Conservation (phyloP, 2,113 vertebrate species). For the Panurus biarmicus region DNA sequence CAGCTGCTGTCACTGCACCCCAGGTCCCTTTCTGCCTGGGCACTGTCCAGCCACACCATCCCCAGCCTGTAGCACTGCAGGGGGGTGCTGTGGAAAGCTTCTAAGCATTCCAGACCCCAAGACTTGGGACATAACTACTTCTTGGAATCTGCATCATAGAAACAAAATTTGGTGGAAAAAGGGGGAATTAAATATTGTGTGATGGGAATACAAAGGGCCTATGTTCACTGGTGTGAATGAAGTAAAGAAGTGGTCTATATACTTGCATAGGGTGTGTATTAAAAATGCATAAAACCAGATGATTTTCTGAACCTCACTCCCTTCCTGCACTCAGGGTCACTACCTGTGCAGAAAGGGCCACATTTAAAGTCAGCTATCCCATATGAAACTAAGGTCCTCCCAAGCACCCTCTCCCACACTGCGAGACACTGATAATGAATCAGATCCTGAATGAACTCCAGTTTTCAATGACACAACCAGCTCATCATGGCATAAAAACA, state of each 20-base stretch:
- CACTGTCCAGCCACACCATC: background rate
- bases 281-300: background rate
- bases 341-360: background rate
- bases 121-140: background rate
- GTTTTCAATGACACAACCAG: background rate
- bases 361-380: background rate
- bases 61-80: too few relatives aligned
- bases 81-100: background rate
- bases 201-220: background rate
- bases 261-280: background rate
- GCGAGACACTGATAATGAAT: background rate
- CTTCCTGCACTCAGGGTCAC: background rate
- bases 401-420: background rate
- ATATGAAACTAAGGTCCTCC: background rate
- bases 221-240: background rate
- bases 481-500: background rate
- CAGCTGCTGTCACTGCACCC: rapidly evolving
- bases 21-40: background rate
- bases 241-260: background rate
- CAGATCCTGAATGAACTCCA: background rate
- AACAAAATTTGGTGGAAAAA: background rate
- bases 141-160: background rate
- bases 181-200: background rate
- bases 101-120: background rate
- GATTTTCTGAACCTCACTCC: background rate